Evolutionary conservation across 1,140 invertebrate species (phyloP), one percentile per base, ranked within the genome.

Genomic region (Papilio glaucus): DNA sequence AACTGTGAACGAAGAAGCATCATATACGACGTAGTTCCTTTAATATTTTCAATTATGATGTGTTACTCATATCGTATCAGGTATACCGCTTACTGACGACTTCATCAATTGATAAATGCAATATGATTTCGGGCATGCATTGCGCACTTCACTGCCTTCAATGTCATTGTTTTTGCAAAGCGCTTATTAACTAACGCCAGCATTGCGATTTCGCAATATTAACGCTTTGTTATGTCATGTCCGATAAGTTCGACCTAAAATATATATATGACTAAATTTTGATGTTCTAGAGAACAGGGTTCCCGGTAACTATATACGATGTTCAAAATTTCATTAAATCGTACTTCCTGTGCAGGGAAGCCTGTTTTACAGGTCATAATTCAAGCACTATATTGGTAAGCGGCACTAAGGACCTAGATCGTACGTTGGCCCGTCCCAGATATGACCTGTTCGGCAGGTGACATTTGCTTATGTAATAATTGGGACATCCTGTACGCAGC

Each of bases 381-480:
- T 13, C 13, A 13, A 41, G 3, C 13, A 41, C 39, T 41, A 41
- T n/a, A 41, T 45, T 45, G 42, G n/a, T 18, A 45, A 4, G 9
- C 10, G n/a, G 6, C n/a, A 4, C 42, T 45, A 7, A 18, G 18
- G 6, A 49, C 42, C 42, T 15, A 49, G 15, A 18, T 24, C 45
- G 45, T 24, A 53, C 42, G 1, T 53, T 53, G 21, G 8, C 49
- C 21, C 21, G 49, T 49, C 49, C 49, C 49, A 53, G 21, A 53
- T 24, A 53, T 24, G 21, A 53, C 49, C 18, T 53, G 49, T 53
- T 53, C 21, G 49, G 49, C 49, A 53, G 49, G 8, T 53, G 49
- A 53, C 24, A 53, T 53, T 53, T 53, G 21, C 49, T 53, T 53
- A 9, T 9, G 49, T 53, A 53, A 53, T 53, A 12, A 33, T 53